Percentiles rank a stretch among this genome's conserved stretches.
Conservation (phyloP, 2,797 vertebrate genomes). For the Gambusia yucatana region DNA sequence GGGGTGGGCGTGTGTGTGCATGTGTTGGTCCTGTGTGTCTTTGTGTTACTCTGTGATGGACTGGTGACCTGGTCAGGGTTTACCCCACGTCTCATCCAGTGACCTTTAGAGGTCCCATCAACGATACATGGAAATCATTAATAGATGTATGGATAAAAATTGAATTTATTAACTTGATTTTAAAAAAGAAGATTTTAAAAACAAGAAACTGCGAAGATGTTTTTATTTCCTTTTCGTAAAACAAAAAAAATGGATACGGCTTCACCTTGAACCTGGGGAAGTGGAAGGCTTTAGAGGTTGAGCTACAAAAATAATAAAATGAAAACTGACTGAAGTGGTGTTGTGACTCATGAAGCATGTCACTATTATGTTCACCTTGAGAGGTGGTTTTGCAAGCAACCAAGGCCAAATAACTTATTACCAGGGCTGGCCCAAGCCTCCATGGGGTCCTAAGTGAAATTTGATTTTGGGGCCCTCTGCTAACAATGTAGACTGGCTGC, state of each 20-base stretch:
- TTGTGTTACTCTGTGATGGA: not conserved
- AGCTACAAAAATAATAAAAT: not conserved
- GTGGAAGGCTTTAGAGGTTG: not conserved
- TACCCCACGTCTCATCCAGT: too few species aligned
- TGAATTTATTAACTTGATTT: not conserved
- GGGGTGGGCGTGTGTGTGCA: too few species aligned
- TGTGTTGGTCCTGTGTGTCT: too few species aligned
- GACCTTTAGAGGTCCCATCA: too few species aligned
- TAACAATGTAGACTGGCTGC: too few species aligned
- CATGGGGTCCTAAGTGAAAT: too few species aligned
- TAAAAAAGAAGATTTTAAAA: not conserved
- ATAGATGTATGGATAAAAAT: not conserved
- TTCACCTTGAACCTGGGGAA: not conserved
- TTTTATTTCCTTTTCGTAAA: not conserved
- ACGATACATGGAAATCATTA: too few species aligned
- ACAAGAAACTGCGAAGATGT: not conserved
- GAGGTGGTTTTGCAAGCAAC: not conserved
- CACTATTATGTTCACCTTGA: not conserved
- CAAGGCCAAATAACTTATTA: slow-evolving; percentile 5
- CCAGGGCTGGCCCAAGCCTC: not conserved
- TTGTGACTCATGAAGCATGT: not conserved
- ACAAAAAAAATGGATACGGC: not conserved
- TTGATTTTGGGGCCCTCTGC: too few species aligned
- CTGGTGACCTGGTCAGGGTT: not conserved
- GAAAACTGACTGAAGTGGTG: not conserved